phyloP scores from a whole-genome alignment of 2,797 vertebrate genomes.

The Eulemur rubriventer region DNA sequence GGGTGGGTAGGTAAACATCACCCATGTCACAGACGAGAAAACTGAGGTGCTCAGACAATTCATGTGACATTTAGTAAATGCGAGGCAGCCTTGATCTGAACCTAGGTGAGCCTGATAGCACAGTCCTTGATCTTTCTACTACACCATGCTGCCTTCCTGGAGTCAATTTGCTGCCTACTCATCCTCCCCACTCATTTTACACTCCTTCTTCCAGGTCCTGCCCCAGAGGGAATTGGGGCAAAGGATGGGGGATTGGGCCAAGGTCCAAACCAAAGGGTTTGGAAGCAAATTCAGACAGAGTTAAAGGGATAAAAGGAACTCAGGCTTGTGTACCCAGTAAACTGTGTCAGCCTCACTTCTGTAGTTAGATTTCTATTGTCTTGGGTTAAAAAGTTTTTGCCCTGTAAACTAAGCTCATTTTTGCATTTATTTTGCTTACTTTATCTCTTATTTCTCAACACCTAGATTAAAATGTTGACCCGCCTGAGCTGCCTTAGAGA shows the following conservation, averaged over 20 bases:
- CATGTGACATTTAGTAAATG: not conserved
- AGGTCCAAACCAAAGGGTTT: not conserved
- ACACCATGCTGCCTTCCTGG: not conserved
- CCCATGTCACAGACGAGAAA: not conserved
- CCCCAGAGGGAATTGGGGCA: not conserved
- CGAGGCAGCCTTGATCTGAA: not conserved
- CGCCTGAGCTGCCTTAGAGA: not conserved
- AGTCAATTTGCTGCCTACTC: no score
- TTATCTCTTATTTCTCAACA: not conserved
- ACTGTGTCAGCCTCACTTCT: not conserved
- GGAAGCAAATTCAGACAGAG: not conserved
- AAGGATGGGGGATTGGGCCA: not conserved
- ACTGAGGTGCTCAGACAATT: not conserved
- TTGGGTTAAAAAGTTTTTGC: not conserved
- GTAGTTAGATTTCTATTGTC: not conserved
- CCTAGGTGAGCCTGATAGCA: not conserved
- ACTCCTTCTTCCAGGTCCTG: not conserved
- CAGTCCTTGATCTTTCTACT: not conserved
- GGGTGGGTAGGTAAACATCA: not conserved
- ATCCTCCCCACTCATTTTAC: not conserved
- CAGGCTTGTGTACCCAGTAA: not conserved
- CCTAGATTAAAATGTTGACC: not conserved
- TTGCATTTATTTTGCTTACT: constrained; percentile 2
- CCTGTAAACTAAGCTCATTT: not conserved
- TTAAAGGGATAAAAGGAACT: not conserved